Conservation (phyloP, 2,797 vertebrate genomes). For the Eulemur coronatus region DNA sequence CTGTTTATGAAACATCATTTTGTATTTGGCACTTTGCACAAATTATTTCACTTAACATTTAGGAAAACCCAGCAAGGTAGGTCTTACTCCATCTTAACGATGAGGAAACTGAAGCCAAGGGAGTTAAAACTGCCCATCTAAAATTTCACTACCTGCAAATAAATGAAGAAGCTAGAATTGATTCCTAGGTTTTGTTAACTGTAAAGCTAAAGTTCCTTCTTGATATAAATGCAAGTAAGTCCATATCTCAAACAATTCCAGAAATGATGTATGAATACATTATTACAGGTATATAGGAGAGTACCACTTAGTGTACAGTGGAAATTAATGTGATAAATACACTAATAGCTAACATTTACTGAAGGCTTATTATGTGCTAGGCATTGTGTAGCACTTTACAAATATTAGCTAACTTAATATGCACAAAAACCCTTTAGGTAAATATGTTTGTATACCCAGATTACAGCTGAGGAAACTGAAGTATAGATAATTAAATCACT, state of each 20-base stretch:
- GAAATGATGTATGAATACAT: background rate
- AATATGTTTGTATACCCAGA: background rate
- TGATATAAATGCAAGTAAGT: background rate
- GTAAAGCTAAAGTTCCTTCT: background rate
- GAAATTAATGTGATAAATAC: background rate
- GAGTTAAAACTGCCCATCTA: background rate
- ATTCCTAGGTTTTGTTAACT: background rate
- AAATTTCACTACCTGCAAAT: background rate
- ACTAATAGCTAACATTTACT: background rate
- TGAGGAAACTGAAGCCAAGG: background rate
- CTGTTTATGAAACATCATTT: slow-evolving; percentile 31
- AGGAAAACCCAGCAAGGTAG: background rate
- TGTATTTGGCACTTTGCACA: background rate
- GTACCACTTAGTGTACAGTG: background rate
- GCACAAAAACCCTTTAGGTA: background rate
- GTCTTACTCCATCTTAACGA: background rate
- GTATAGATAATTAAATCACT: background rate
- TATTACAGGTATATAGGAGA: background rate
- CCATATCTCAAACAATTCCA: background rate
- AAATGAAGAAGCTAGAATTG: background rate
- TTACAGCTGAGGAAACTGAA: background rate
- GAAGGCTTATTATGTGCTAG: background rate
- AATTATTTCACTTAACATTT: slow-evolving; percentile 34
- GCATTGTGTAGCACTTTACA: background rate
- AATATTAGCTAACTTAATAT: background rate